Evolutionary conservation across 2,888 invertebrate species (phyloP), one percentile per base, ranked within the genome.

Genomic region (Hypselothyrea guttata): DNA sequence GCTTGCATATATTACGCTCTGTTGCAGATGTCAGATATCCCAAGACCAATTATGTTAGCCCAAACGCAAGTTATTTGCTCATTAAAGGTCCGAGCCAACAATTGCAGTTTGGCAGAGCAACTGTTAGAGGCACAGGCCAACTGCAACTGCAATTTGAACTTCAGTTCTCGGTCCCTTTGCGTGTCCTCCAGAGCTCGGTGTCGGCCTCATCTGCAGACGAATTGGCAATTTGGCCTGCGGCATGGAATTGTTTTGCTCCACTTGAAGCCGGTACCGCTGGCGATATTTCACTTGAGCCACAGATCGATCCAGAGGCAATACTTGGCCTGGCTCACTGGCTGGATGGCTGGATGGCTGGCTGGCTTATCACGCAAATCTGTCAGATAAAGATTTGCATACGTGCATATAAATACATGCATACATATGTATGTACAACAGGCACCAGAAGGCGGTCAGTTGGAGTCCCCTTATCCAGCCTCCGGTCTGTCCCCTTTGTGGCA

Each of bases 351-450:
- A 13, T 11, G 33, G 12, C 41, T 28, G 31, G 56, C 22, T 22
- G 22, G 61, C 84, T 84, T 78, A 78, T 78, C 84, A 84, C 77
- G 82, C 79, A 63, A 71, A 84, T 84, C 84, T 84, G 77, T 81
- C 77, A 81, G 78, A 78, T 78, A 84, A 76, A 81, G 71, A 61
- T 79, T 79, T 76, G 81, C 81, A 78, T 83, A 78, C 67, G 70
- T 83, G 61, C 54, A 61, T 69, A 81, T 74, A 46, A 4, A 18
- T n/a, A 28, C 18, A 35, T 13, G 37, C 1, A 15, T n/a, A 35
- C 5, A 42, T 42, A 48, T 16, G n/a, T 15, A 37, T 37, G 16
- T 45, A 46, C 67, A 75, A 70, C 66, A 74, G 71, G 64, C 71
- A 53, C 64, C 67, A 56, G 62, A 55, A 64, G 70, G 60, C 63